Base-by-base conservation (phyloP, 1,140 invertebrate species). In the Teleopsis dalmanni region DNA sequence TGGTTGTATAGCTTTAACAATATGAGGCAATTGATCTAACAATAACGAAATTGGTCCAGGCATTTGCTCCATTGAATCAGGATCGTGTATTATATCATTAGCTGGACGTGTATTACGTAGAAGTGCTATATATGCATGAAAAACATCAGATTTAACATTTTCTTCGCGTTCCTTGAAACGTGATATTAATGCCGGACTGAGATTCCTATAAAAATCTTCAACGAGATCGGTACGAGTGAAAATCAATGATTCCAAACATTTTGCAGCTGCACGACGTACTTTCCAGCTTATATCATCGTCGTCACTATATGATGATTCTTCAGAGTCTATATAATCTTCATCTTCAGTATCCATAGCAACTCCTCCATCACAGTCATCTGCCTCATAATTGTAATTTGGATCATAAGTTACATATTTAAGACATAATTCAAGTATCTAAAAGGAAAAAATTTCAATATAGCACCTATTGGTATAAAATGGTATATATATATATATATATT, bases 221-320 rank as follows among this genome's bases (percentile, higher is more conserved):
- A 99, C 71, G 54, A 95, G 78, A 67, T 98, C 94, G 54, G 92
- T 85, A 49, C 94, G 79, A 1, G 91, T 96, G 0, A 85, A 79
- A 50, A 99, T 91, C 16, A 98, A 82, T 8, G 94, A 91, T 73
- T 98, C 94, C 5, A 99, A 73, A 69, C 95, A 98, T 74, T 99
- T 99, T 0, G 96, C 95, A 26, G 95, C 90, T 4, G 95, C 88
- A 36, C 96, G 78, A 40, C 97, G 77, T 7, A 83, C 87, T 77
- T 99, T 99, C 96, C 97, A 99, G 48, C 91, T 95, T 87, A 99
- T 95, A 70, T 99, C 97, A n/a, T n/a, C n/a, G n/a, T n/a, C n/a
- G 71, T 99, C 97, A 74, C 98, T 95, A 72, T 98, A 95, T 29
- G 92, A 96, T 67, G 97, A 98, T 59, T 94, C 91, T 59, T 94